A percentile compares a stretch with the other conserved stretches of the same genome.
Conservation (phyloP, 2,797 vertebrate species). For the Sebastes flavidus region DNA sequence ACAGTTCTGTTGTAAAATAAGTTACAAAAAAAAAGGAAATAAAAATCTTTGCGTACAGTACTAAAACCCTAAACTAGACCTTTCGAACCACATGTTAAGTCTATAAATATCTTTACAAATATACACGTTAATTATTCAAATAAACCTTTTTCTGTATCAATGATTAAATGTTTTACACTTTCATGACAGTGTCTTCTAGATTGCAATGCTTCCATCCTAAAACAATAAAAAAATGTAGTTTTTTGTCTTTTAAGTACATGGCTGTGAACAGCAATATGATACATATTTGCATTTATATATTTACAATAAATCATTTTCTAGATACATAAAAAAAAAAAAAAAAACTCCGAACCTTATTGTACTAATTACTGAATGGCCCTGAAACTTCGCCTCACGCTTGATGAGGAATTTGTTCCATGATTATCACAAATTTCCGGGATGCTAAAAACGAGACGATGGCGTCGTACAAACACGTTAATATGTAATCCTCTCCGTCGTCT, state of each 20-base stretch:
- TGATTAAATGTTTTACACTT: conserved; percentile 84
- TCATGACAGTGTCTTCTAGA: conserved; percentile 89
- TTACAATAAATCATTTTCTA: conserved; percentile 90
- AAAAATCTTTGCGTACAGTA: conserved; percentile 87
- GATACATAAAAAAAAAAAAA: conserved; percentile 68
- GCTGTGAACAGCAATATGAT: conserved; percentile 82
- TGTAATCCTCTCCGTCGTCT: not conserved
- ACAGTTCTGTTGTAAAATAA: conserved; percentile 91
- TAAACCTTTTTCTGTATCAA: conserved; percentile 90
- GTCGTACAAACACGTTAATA: not conserved
- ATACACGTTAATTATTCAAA: conserved; percentile 92
- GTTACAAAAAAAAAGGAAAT: conserved; percentile 86
- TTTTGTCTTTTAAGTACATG: conserved; percentile 78
- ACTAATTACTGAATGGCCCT: conserved; percentile 68
- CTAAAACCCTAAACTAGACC: conserved; percentile 84
- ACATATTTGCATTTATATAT: conserved; percentile 90
- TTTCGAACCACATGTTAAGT: conserved; percentile 87
- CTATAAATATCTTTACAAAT: conserved; percentile 99
- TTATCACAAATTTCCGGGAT: conserved; percentile 42
- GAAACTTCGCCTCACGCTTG: conserved; percentile 31
- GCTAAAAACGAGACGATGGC: not conserved
- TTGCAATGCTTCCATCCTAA: conserved; percentile 80
- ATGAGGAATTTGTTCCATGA: conserved; percentile 43
- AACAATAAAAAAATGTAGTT: conserved; percentile 71
- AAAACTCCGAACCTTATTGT: conserved; percentile 49